Conservation (phyloP, 2,888 invertebrate genomes). For the Pocota personata region DNA sequence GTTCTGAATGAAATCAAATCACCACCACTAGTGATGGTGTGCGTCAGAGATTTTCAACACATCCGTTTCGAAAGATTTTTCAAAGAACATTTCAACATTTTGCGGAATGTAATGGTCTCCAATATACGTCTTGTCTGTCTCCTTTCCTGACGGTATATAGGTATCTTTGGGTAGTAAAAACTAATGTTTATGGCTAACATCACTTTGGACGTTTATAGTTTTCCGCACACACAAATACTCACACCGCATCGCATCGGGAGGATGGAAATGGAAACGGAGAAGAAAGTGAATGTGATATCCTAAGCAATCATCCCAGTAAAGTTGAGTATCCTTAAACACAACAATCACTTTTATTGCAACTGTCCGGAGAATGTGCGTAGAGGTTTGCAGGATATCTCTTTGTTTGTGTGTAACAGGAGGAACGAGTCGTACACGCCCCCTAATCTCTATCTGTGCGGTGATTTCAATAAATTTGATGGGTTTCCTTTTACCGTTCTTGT, state of each 20-base stretch:
- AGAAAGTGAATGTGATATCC: conserved; percentile 57
- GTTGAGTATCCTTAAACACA: conserved; percentile 70
- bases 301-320: conserved; percentile 67
- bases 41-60: conserved; percentile 24
- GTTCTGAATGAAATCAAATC: conserved; percentile 18
- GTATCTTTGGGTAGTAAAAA: conserved; percentile 60
- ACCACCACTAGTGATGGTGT: neutral
- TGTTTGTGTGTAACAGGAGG: neutral
- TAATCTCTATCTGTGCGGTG: conserved; percentile 75
- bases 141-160: neutral
- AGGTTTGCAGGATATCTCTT: conserved; percentile 7
- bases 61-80: neutral
- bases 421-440: conserved; percentile 26
- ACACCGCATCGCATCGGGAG: neutral
- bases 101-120: conserved; percentile 38
- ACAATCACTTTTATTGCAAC: conserved; percentile 71
- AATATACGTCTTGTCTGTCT: conserved; percentile 14
- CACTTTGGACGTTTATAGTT: conserved; percentile 68
- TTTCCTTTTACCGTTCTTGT: conserved; percentile 79
- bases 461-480: conserved; percentile 82
- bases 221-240: conserved; percentile 11
- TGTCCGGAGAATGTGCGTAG: conserved; percentile 64
- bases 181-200: conserved; percentile 66
- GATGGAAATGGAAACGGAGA: conserved; percentile 1
- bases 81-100: conserved; percentile 27